Conservation (phyloP, 2,888 invertebrate species). For the Sesia apiformis region DNA sequence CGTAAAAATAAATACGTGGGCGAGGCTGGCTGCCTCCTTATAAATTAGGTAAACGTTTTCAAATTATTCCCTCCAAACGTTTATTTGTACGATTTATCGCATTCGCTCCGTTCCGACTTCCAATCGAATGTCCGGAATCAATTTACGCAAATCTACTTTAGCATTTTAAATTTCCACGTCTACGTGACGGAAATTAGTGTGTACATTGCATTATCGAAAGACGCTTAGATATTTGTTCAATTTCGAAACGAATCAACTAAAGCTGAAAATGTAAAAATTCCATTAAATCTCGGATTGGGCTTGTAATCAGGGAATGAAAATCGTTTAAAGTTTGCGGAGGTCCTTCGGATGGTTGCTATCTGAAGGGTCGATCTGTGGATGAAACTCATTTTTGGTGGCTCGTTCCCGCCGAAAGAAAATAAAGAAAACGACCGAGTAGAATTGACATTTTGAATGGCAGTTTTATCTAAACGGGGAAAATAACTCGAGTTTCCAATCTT, state of each 20-base stretch:
- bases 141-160: slow-evolving; percentile 54
- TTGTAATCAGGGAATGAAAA: slow-evolving; percentile 35
- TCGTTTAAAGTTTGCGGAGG: slow-evolving; percentile 44
- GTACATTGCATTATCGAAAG: slow-evolving; percentile 45
- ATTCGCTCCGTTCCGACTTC: slow-evolving; percentile 16
- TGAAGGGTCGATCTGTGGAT: slow-evolving; percentile 34
- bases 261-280: slow-evolving; percentile 38
- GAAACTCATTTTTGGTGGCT: slow-evolving; percentile 34
- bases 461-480: too few species aligned
- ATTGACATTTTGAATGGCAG: too few species aligned
- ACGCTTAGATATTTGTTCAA: slow-evolving; percentile 27
- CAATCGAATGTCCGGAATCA: slow-evolving; percentile 49
- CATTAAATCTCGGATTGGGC: slow-evolving; percentile 37
- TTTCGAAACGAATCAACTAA: slow-evolving; percentile 22
- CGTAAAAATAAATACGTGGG: not conserved
- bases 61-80: slow-evolving; percentile 57
- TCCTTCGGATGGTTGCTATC: slow-evolving; percentile 18
- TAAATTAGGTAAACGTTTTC: slow-evolving; percentile 61
- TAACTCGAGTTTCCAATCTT: too few species aligned
- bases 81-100: slow-evolving; percentile 48
- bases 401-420: slow-evolving; percentile 25
- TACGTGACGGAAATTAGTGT: slow-evolving; percentile 65
- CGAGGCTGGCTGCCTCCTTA: slow-evolving; percentile 30
- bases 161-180: slow-evolving; percentile 52
- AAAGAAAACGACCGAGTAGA: slow-evolving; percentile 18